These are phyloP conservation scores for Pipistrellus kuhlii DNA, from an alignment of 2,797 vertebrate species.

Conservation along the genomic window DNA sequence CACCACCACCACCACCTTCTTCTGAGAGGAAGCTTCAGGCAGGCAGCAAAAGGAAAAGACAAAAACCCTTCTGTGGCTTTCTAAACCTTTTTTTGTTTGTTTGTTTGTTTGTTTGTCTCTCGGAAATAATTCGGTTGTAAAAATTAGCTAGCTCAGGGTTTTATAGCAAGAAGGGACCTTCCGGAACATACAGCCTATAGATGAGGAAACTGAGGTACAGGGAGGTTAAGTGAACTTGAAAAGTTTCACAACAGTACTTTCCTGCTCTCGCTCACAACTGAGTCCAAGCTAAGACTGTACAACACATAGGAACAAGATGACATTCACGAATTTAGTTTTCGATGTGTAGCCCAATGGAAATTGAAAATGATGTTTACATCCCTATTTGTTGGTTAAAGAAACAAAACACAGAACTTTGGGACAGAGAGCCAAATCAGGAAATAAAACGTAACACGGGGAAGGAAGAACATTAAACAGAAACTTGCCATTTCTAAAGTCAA, in stretches of 20 bases:
- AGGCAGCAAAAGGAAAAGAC: constrained; percentile 73
- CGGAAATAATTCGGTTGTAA: constrained; percentile 69
- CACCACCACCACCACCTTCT: constrained; percentile 83
- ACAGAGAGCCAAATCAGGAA: constrained; percentile 63
- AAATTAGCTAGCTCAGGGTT: constrained; percentile 39
- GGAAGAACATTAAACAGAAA: constrained; percentile 41
- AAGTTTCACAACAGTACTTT: neutral
- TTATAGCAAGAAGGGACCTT: neutral
- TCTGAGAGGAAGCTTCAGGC: constrained; percentile 75
- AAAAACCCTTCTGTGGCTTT: constrained; percentile 66
- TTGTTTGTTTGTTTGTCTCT: constrained; percentile 36
- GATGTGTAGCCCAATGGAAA: constrained; percentile 27
- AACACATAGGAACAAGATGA: neutral
- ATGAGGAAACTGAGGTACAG: neutral
- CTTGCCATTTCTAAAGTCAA: neutral
- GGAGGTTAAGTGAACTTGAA: neutral
- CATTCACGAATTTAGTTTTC: constrained; percentile 4
- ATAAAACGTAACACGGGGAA: neutral
- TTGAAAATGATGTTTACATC: neutral
- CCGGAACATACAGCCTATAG: neutral
- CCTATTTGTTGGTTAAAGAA: constrained; percentile 56
- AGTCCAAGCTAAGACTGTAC: constrained; percentile 38
- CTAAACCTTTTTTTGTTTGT: constrained; percentile 46
- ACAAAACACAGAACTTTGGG: constrained; percentile 28
- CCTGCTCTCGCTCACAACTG: constrained; percentile 25